Conservation (phyloP, 2,113 vertebrate species). For the Leptodactylus fuscus region DNA sequence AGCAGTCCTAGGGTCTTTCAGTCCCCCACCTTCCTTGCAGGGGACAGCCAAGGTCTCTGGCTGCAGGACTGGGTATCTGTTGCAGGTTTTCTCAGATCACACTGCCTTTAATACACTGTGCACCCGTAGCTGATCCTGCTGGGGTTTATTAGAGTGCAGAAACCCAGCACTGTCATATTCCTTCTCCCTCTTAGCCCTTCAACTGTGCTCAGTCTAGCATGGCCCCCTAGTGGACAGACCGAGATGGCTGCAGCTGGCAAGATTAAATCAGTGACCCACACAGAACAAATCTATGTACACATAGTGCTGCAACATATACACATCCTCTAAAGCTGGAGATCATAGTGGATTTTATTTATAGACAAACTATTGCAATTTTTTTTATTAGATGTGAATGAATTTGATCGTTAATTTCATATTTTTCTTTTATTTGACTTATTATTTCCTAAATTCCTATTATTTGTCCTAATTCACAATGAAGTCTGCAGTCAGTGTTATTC, state of each 20-base stretch:
- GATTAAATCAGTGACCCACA: constrained; percentile 21
- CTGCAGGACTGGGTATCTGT: constrained; percentile 4
- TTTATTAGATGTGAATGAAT: too few relatives aligned
- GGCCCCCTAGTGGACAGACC: constrained; percentile 57
- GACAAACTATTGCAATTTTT: too few relatives aligned
- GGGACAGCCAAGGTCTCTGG: constrained; percentile 22
- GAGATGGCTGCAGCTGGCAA: neutral
- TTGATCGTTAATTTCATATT: too few relatives aligned
- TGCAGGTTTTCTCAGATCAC: constrained; percentile 36
- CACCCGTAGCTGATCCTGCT: constrained; percentile 35
- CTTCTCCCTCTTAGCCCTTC: constrained; percentile 1
- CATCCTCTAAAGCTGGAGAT: neutral
- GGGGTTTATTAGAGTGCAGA: constrained; percentile 56
- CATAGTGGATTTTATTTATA: too few relatives aligned
- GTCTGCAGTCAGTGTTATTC: too few relatives aligned
- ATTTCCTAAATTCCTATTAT: too few relatives aligned
- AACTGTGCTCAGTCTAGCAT: constrained; percentile 36
- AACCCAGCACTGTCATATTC: constrained; percentile 32
- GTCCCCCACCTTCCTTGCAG: constrained; percentile 1
- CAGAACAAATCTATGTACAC: neutral
- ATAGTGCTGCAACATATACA: neutral
- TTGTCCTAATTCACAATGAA: too few relatives aligned
- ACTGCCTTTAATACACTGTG: constrained; percentile 43
- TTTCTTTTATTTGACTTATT: too few relatives aligned
- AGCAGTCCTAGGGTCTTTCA: constrained; percentile 15